These are phyloP conservation scores for Toxostoma redivivum DNA, from an alignment of 2,113 vertebrate species.

Conservation along the genomic window DNA sequence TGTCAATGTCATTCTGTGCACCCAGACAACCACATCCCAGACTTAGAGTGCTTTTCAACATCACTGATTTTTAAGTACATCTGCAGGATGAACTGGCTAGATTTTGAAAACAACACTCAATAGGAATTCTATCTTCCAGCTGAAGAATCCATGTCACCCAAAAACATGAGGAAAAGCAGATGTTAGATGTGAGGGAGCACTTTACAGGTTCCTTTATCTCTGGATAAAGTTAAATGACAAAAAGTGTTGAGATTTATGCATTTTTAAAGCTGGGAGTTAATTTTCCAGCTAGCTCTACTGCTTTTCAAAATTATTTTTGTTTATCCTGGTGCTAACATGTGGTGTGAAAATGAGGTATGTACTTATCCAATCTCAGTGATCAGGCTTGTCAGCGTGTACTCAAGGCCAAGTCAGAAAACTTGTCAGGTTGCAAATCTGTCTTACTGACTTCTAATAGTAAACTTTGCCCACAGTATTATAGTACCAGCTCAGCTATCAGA, in stretches of 20 bases:
- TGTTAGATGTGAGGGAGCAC: background rate
- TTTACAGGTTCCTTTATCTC: background rate
- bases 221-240: background rate
- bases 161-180: background rate
- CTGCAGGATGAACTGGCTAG: background rate
- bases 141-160: background rate
- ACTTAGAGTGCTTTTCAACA: background rate
- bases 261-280: background rate
- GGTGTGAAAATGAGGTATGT: background rate
- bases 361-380: background rate
- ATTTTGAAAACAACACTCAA: background rate
- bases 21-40: background rate
- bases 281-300: background rate
- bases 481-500: background rate
- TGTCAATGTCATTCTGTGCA: background rate
- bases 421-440: background rate
- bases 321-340: background rate
- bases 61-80: background rate
- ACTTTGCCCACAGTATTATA: background rate
- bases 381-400: background rate
- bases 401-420: background rate
- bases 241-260: background rate
- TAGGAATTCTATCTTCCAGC: background rate
- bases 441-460: background rate
- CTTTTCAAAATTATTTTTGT: background rate